These are phyloP conservation scores for Amazona vittata DNA, from an alignment of 2,113 vertebrate genomes.

Conservation along the genomic window DNA sequence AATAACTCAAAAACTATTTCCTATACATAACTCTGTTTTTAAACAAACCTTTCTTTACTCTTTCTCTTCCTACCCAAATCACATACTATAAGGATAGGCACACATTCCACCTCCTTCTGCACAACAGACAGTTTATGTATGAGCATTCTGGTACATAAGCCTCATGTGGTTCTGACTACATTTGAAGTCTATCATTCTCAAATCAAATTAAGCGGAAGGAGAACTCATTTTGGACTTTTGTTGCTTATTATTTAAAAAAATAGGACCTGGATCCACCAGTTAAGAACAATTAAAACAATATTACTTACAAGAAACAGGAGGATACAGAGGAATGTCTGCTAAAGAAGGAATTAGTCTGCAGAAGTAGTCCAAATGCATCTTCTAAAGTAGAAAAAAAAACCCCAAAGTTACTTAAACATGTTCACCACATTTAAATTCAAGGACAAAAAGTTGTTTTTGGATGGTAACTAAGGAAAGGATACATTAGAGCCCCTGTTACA, in stretches of 20 bases:
- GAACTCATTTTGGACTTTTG: background rate
- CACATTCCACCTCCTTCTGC: background rate
- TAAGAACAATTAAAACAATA: background rate
- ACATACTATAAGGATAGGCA: background rate
- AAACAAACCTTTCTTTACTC: background rate
- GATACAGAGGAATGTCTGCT: background rate
- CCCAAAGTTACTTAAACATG: background rate
- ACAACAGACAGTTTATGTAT: fast-evolving
- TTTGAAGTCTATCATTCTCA: background rate
- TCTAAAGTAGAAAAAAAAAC: background rate
- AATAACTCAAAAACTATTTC: background rate
- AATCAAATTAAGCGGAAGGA: background rate
- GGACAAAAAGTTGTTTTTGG: background rate
- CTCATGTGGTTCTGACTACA: background rate
- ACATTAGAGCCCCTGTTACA: background rate
- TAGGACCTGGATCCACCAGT: background rate
- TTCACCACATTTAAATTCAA: background rate
- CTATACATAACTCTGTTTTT: background rate
- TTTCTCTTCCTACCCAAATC: background rate
- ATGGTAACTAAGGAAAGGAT: background rate
- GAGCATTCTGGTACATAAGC: background rate
- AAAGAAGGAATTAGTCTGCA: background rate
- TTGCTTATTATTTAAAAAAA: background rate
- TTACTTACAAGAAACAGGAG: background rate
- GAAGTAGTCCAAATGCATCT: background rate